phyloP scores from a whole-genome alignment of 2,113 vertebrate genomes.

The Larimichthys polyactis region DNA sequence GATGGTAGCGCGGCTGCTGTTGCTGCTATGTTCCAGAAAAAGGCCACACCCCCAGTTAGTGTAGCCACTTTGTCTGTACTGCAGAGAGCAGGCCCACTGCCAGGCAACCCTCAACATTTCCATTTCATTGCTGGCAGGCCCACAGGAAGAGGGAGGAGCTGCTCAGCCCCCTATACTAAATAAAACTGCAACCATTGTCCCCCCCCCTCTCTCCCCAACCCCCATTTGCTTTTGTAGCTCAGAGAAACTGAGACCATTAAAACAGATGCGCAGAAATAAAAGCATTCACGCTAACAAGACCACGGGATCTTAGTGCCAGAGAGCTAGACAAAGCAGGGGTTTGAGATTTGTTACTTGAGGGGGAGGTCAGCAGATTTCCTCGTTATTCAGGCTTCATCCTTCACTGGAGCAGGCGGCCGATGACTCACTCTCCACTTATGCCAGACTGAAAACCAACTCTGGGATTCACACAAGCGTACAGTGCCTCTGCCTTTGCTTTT shows the following conservation, averaged over 20 bases:
- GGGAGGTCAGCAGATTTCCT: constrained; percentile 68
- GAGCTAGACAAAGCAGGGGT: constrained; percentile 65
- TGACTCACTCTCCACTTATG: constrained; percentile 77
- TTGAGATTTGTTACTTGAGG: constrained; percentile 45
- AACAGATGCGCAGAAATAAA: constrained; percentile 46
- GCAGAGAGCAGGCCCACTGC: constrained; percentile 66
- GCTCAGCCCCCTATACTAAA: constrained; percentile 50
- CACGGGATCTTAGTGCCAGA: constrained; percentile 51
- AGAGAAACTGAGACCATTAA: constrained; percentile 26
- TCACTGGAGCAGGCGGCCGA: constrained; percentile 57
- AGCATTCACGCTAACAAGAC: constrained; percentile 37
- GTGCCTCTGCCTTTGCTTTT: constrained; percentile 43
- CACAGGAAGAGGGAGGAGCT: constrained; percentile 69
- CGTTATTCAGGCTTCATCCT: constrained; percentile 29
- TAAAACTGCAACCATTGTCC: constrained; percentile 56
- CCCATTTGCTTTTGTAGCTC: not conserved
- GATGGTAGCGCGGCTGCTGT: constrained; percentile 37
- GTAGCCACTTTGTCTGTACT: constrained; percentile 58
- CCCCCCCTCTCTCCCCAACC: not conserved
- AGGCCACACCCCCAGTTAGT: constrained; percentile 55
- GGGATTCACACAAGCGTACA: constrained; percentile 29
- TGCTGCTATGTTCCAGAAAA: constrained; percentile 37
- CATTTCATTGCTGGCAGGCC: constrained; percentile 66
- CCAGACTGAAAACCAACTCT: constrained; percentile 51
- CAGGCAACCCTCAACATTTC: constrained; percentile 77